phyloP scores from a whole-genome alignment of 2,113 vertebrate genomes.

The Cyanocitta stelleri region DNA sequence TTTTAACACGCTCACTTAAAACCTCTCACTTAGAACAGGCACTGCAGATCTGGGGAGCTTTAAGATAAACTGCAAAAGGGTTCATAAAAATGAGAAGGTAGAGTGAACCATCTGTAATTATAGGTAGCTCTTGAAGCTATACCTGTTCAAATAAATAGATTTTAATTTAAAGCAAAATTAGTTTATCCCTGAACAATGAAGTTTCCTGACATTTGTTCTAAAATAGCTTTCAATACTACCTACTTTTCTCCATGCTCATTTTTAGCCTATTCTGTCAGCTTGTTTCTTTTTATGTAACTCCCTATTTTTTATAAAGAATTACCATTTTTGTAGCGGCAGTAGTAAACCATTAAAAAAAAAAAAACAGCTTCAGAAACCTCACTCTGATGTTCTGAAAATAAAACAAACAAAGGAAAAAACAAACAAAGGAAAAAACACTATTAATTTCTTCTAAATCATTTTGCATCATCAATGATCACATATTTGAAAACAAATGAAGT shows the following conservation, averaged over 20 bases:
- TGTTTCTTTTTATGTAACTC: background rate
- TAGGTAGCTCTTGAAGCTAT: background rate
- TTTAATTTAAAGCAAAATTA: background rate
- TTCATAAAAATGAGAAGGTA: background rate
- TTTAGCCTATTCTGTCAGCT: background rate
- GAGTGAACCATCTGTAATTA: background rate
- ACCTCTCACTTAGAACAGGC: background rate
- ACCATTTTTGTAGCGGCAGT: background rate
- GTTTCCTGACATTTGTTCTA: background rate
- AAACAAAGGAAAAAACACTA: background rate
- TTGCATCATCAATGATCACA: background rate
- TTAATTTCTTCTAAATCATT: background rate
- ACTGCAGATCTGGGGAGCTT: background rate
- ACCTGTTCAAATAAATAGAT: background rate
- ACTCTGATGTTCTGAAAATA: background rate
- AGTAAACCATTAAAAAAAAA: background rate
- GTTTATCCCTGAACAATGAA: background rate
- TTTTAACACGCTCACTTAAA: background rate
- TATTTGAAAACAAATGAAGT: background rate
- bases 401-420: background rate
- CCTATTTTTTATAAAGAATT: background rate
- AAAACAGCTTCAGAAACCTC: background rate
- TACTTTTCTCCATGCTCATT: background rate
- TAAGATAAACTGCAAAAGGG: background rate
- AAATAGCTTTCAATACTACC: background rate